Base-by-base conservation (phyloP, 2,888 invertebrate species). In the Zootermopsis nevadensis region DNA sequence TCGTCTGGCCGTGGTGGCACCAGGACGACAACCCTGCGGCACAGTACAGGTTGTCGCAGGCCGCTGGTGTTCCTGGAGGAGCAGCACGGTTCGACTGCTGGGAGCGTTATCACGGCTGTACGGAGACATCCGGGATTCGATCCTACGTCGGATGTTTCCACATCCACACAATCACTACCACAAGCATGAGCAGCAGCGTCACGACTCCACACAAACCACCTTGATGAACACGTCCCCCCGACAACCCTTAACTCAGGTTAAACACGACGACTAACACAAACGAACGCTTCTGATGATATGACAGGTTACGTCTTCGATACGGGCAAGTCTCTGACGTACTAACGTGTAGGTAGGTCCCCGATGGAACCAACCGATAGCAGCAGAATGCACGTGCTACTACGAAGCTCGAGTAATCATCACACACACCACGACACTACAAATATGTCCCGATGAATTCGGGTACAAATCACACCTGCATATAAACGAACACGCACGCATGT, bases 1-100 rank as follows among this genome's bases (percentile, higher is more conserved):
- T 83, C 91, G 88, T 85, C 91, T 90, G 15, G 90, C 91, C 42
- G 91, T 89, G 30, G 89, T 84, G 60, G 35, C 60, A n/a, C 53
- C 60, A 4, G 79, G 79, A 35, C 48, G 79, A 79, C 79, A 79
- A 27, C 60, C 66, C 60, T 35, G 60, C 35, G 66, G 4, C 27
- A 60, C 66, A 1, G 10, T 24, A 74, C 74, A 74, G 19, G 74
- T 38, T 38, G 74, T 74, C 0, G 38, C 74, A 42, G 74, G 74
- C 38, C 74, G 74, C 74, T 74, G 74, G 38, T 74, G 74, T 19
- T 79, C 79, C 79, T 79, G 79, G 0, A 79, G 79, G 27, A 79
- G 60, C 15, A 79, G 24, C 27, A 79, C 60, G 0, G 79, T 48
- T 15, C 82, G 53, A 31, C 74, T 60, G 69, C 53, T 55, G 10